Base-by-base conservation (phyloP, 2,888 invertebrate species). In the Himalopsyche anomala region DNA sequence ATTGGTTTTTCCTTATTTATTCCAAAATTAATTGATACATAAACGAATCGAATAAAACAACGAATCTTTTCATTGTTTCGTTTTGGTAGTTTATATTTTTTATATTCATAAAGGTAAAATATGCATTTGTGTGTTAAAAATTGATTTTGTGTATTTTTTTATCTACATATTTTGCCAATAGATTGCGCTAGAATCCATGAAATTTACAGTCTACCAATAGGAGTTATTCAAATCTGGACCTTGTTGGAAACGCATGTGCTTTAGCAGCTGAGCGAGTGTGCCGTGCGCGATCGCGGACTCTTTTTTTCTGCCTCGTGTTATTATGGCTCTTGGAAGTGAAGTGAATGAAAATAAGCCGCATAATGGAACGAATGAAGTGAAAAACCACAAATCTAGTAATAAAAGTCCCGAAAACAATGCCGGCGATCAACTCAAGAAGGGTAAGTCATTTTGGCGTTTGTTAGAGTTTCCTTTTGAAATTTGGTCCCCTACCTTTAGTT, bases 241-340 rank as follows among this genome's bases (percentile, higher is more conserved):
- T 90, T 93, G 92, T 90, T 90, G 91, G 90, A 91, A 91, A 92
- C 92, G 92, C 93, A 93, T 93, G 93, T 93, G 91, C 91, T 92
- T 91, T 91, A 87, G 87, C 89, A 93, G 93, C 93, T 92, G 93
- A 92, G 92, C 91, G 91, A 91, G 90, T 91, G 91, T 87, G 90
- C 91, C 91, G 93, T 92, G 92, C 91, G 92, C 91, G 92, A 87
- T 91, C 92, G 92, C 92, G 92, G 92, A 91, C 82, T 91, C 54
- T 82, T 38, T 92, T 92, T 92, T 92, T 92, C 92, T 92, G 92
- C 91, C 86, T 92, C 92, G 92, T 93, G 92, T 93, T 93, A 93
- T 93, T 93, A 93, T 93, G 93, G 93, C 93, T 92, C 93, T 93
- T 91, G 93, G 93, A 91, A 92, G 93, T 93, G 93, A 93, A 92